A percentile compares a stretch with the other conserved stretches of the same genome.
These are phyloP conservation scores for Nerophis lumbriciformis DNA, from an alignment of 2,113 vertebrate species.

Conservation along the genomic window DNA sequence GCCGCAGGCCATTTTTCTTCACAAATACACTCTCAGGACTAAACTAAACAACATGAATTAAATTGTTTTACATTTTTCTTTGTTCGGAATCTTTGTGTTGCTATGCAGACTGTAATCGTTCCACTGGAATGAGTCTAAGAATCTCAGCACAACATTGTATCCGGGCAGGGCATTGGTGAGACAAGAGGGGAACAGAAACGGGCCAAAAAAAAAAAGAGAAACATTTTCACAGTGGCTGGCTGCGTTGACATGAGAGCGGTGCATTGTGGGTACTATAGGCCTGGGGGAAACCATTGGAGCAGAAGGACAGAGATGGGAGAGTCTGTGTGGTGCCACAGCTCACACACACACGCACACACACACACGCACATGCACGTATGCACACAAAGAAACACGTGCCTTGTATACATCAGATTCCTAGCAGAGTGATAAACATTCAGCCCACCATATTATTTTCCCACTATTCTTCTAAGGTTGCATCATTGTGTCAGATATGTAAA, in stretches of 20 bases:
- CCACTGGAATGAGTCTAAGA: not conserved
- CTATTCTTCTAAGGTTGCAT: slow-evolving; percentile 26
- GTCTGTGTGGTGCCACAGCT: slow-evolving; percentile 49
- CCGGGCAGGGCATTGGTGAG: slow-evolving; percentile 10
- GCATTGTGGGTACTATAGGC: slow-evolving; percentile 63
- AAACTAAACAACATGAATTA: too few relatives aligned
- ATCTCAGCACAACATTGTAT: slow-evolving; percentile 10
- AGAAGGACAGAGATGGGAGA: slow-evolving; percentile 62
- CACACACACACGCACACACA: slow-evolving; percentile 3
- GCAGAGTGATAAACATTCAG: slow-evolving; percentile 32
- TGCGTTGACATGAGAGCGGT: slow-evolving; percentile 57
- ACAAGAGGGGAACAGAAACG: slow-evolving; percentile 31
- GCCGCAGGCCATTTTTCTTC: too few relatives aligned
- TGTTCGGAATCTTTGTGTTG: too few relatives aligned
- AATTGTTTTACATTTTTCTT: too few relatives aligned
- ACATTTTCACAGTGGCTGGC: slow-evolving; percentile 59
- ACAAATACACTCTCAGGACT: too few relatives aligned
- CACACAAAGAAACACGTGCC: slow-evolving; percentile 19
- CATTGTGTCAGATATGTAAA: slow-evolving; percentile 19
- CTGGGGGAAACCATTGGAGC: slow-evolving; percentile 62
- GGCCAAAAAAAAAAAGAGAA: slow-evolving; percentile 39
- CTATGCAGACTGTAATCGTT: too few relatives aligned
- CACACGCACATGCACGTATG: slow-evolving; percentile 11
- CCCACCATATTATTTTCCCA: slow-evolving; percentile 33
- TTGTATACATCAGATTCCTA: slow-evolving; percentile 29